A percentile compares a stretch with the other conserved stretches of the same genome.
Conservation (phyloP, 2,797 vertebrate species). For the Clarias platycephalus region DNA sequence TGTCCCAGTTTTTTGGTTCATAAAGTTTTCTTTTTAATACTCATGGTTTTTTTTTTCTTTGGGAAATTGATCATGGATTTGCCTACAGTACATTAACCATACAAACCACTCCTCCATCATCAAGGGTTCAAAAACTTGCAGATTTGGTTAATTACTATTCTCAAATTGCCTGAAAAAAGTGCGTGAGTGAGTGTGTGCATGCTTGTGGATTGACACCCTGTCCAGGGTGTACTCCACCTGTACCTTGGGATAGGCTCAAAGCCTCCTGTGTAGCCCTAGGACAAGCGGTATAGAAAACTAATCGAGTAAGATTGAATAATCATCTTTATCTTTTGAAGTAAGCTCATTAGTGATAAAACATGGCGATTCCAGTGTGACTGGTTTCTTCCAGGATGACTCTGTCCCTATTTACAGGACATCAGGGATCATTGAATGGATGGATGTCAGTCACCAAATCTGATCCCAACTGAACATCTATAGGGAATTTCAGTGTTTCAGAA, state of each 20-base stretch:
- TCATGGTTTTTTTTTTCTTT: neutral
- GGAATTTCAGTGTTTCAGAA: neutral
- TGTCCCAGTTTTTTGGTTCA: constrained; percentile 14
- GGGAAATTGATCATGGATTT: neutral
- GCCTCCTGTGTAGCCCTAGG: no score
- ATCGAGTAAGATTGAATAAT: no score
- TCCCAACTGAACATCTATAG: neutral
- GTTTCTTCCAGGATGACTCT: neutral
- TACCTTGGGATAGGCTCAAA: no score
- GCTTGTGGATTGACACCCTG: no score
- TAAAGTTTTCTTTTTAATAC: constrained; percentile 1
- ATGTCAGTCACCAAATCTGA: neutral
- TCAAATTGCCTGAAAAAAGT: no score
- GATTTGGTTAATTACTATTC: no score
- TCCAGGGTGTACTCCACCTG: no score
- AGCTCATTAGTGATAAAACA: neutral
- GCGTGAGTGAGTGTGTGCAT: no score
- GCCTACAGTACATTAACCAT: neutral
- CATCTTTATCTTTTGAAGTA: neutral
- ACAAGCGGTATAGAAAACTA: no score
- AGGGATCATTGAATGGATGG: neutral
- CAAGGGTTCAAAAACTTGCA: no score
- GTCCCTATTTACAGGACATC: no score
- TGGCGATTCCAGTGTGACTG: neutral
- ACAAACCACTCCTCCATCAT: no score